These are phyloP conservation scores for Girardinichthys multiradiatus DNA, from an alignment of 2,113 vertebrate species.

Conservation along the genomic window DNA sequence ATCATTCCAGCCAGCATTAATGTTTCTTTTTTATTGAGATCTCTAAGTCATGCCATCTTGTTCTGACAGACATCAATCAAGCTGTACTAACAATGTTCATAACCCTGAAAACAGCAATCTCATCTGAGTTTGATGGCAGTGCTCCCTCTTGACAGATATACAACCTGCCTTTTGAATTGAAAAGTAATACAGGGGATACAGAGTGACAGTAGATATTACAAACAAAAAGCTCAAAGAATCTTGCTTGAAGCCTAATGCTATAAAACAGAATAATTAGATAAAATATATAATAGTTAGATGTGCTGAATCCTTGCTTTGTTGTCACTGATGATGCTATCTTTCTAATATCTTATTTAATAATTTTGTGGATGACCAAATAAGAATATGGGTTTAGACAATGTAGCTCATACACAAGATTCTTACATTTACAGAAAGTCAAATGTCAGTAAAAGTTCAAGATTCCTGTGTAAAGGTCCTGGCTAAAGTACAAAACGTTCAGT, in stretches of 20 bases:
- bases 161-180: slow-evolving; percentile 45
- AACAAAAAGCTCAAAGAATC: slow-evolving; percentile 2
- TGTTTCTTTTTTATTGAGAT: slow-evolving; percentile 3
- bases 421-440: background rate
- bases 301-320: background rate
- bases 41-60: background rate
- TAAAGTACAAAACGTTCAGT: background rate
- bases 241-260: background rate
- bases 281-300: background rate
- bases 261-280: background rate
- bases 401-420: background rate
- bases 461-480: slow-evolving; percentile 4
- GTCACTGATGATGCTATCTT: background rate
- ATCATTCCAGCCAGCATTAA: background rate
- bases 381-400: background rate
- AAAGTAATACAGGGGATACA: slow-evolving; percentile 46
- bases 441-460: background rate
- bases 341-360: background rate
- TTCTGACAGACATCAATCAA: slow-evolving; percentile 8
- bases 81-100: slow-evolving; percentile 41
- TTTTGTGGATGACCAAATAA: background rate
- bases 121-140: slow-evolving; percentile 42
- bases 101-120: slow-evolving; percentile 42
- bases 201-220: slow-evolving; percentile 53
- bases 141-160: slow-evolving; percentile 39